A percentile compares a stretch with the other conserved stretches of the same genome.
These are phyloP conservation scores for Agonopterix arenella DNA, from an alignment of 2,888 invertebrate genomes.

Conservation along the genomic window DNA sequence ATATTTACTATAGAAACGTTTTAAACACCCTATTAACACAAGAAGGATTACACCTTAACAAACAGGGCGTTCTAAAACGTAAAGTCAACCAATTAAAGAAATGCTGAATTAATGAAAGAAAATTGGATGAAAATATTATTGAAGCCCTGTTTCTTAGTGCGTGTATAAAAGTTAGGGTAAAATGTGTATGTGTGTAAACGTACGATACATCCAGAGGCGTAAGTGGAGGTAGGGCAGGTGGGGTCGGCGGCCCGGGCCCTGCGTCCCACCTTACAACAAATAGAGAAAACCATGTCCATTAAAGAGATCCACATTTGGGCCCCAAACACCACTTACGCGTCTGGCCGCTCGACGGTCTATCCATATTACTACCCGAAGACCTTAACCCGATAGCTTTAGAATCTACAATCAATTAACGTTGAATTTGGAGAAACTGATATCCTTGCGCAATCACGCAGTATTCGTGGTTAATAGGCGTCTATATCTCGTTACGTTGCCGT, in stretches of 20 bases:
- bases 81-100: too few relatives aligned
- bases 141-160: constrained; percentile 44
- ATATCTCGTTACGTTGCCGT: too few relatives aligned
- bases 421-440: too few relatives aligned
- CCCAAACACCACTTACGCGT: constrained; percentile 74
- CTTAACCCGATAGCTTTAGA: too few relatives aligned
- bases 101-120: too few relatives aligned
- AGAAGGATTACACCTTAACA: too few relatives aligned
- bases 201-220: constrained; percentile 78
- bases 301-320: constrained; percentile 53
- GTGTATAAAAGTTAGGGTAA: constrained; percentile 8
- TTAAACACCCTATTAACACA: too few relatives aligned
- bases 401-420: too few relatives aligned
- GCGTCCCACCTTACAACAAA: constrained; percentile 75
- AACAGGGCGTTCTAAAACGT: too few relatives aligned
- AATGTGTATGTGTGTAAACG: constrained; percentile 42
- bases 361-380: too few relatives aligned
- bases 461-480: background rate
- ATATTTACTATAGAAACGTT: too few relatives aligned
- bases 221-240: constrained; percentile 77
- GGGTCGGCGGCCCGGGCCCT: constrained; percentile 74
- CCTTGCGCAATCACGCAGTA: too few relatives aligned
- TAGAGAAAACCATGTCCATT: constrained; percentile 68
- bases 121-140: background rate
- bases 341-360: constrained; percentile 53